Conservation (phyloP, 1,140 invertebrate species). For the Theocolax elegans region DNA sequence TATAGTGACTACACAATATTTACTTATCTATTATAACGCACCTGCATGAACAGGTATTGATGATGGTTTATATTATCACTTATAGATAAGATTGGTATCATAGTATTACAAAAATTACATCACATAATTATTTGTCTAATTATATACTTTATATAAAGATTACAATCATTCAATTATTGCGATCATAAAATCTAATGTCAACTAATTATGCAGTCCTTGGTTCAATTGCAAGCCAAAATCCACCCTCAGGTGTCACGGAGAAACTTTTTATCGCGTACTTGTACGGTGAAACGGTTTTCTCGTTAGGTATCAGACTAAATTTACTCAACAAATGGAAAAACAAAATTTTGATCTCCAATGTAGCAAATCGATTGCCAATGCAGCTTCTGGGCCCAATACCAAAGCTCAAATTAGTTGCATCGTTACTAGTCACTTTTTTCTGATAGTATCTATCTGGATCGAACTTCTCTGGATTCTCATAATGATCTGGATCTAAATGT, state of each 20-base stretch:
- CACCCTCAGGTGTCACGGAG: constrained; percentile 1
- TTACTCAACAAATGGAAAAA: constrained; percentile 36
- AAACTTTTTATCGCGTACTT: constrained; percentile 26
- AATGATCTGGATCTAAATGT: constrained; percentile 68
- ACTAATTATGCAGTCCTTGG: too few relatives aligned
- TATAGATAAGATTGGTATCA: too few relatives aligned
- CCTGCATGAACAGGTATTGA: too few relatives aligned
- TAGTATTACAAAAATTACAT: too few relatives aligned
- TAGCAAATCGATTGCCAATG: constrained; percentile 48
- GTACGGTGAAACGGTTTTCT: constrained; percentile 33
- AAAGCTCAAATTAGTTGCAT: constrained; percentile 52
- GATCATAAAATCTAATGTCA: too few relatives aligned
- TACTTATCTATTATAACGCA: too few relatives aligned
- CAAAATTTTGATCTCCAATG: constrained; percentile 35
- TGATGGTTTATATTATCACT: too few relatives aligned
- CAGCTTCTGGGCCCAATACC: constrained; percentile 50
- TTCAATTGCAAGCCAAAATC: constrained; percentile 24
- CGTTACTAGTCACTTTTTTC: constrained; percentile 49
- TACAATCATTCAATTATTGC: too few relatives aligned
- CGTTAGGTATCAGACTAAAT: constrained; percentile 18
- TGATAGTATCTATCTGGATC: constrained; percentile 69
- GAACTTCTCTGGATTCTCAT: constrained; percentile 69
- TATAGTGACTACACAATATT: too few relatives aligned
- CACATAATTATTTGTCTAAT: too few relatives aligned
- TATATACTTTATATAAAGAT: too few relatives aligned